phyloP scores from a whole-genome alignment of 1,140 invertebrate genomes.

The Phymastichus coffea region DNA sequence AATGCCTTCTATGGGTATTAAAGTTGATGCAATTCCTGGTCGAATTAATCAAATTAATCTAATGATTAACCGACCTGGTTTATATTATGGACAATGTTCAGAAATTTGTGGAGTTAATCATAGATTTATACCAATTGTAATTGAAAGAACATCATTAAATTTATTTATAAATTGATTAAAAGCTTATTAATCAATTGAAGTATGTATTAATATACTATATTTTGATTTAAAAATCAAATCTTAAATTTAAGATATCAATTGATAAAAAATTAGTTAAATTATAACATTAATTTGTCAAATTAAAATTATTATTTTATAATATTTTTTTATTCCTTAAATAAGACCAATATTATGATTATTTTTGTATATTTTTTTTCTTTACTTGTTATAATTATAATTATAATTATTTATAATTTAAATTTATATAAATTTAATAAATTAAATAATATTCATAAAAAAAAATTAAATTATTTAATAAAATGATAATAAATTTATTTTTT shows the following conservation, averaged over 20 bases:
- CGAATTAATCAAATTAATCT: conserved; percentile 67
- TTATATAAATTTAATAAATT: conserved; percentile 56
- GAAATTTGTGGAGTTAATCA: conserved; percentile 79
- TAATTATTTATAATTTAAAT: conserved; percentile 38
- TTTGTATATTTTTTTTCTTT: conserved; percentile 56
- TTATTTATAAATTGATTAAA: conserved; percentile 53
- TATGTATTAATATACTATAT: conserved; percentile 57
- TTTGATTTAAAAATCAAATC: not conserved
- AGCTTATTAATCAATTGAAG: conserved; percentile 46
- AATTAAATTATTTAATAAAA: conserved; percentile 50
- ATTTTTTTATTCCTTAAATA: conserved; percentile 37
- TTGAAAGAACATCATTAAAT: conserved; percentile 60
- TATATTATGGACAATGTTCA: conserved; percentile 74
- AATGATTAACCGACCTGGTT: conserved; percentile 58
- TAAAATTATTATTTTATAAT: conserved; percentile 36
- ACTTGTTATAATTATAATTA: conserved; percentile 56
- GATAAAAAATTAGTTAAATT: conserved; percentile 51
- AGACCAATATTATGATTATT: conserved; percentile 32
- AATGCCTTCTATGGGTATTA: conserved; percentile 63
- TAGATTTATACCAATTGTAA: conserved; percentile 73
- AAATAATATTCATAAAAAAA: conserved; percentile 57
- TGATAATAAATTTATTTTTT: conserved; percentile 38
- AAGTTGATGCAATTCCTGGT: conserved; percentile 67
- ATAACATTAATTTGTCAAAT: conserved; percentile 50
- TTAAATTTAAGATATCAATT: conserved; percentile 53